Evolutionary conservation across 1,140 invertebrate species (phyloP).

Genomic region (Leptinotarsa defecta): DNA sequence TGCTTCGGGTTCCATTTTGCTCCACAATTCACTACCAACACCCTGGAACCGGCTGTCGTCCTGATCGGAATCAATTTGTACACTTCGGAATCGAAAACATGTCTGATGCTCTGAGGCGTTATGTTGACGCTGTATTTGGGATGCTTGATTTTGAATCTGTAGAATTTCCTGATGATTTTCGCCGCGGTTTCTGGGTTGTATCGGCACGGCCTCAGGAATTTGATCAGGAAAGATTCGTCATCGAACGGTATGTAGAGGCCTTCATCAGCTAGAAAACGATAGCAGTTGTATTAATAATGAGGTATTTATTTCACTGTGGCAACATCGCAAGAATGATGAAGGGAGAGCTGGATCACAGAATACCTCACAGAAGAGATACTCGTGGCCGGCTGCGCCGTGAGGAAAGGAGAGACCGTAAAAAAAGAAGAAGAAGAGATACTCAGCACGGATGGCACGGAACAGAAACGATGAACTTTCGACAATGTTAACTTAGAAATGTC

Average conservation of each 20-base stretch:
- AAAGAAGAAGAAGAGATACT: no score
- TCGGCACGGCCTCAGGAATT: slow-evolving; percentile 79
- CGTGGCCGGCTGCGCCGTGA: no score
- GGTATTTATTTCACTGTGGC: no score
- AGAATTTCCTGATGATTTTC: slow-evolving; percentile 67
- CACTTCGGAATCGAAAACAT: slow-evolving; percentile 60
- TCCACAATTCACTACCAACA: slow-evolving; percentile 65
- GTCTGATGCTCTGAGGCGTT: slow-evolving; percentile 57
- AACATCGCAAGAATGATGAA: no score
- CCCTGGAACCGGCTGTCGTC: slow-evolving; percentile 60
- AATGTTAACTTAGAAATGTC: no score
- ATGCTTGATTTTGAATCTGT: slow-evolving; percentile 62
- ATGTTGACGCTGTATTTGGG: slow-evolving; percentile 61
- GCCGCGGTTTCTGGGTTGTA: slow-evolving; percentile 78
- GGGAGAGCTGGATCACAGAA: no score
- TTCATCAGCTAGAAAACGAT: slow-evolving; percentile 56
- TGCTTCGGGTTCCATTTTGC: slow-evolving; percentile 70
- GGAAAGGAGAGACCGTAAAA: no score
- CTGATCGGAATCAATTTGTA: slow-evolving; percentile 64
- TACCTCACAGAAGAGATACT: no score
- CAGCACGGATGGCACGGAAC: no score
- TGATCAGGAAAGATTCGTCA: slow-evolving; percentile 70
- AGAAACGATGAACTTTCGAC: no score
- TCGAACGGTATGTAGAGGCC: slow-evolving; percentile 67
- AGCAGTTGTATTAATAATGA: neutral